phyloP scores from a whole-genome alignment of 1,140 invertebrate genomes.

The Scaptomyza graminum region DNA sequence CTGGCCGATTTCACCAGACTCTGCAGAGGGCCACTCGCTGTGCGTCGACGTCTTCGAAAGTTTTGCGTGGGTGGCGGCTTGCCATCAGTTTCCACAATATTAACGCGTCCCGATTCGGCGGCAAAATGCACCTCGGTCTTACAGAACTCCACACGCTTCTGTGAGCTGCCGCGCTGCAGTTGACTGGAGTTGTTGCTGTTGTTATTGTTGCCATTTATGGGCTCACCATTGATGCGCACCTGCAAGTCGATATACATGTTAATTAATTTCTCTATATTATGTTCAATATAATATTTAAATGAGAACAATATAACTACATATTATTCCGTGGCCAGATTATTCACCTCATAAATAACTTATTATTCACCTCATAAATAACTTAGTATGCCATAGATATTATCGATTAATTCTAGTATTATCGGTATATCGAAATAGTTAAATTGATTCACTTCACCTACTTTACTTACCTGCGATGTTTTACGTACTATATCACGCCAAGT shows the following conservation, averaged over 20 bases:
- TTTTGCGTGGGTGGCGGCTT: conserved; percentile 92
- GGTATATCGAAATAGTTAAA: no score
- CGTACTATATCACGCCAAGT: conserved; percentile 84
- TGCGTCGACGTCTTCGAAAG: conserved; percentile 88
- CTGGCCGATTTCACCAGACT: conserved; percentile 75
- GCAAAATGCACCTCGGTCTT: conserved; percentile 94
- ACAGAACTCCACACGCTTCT: conserved; percentile 92
- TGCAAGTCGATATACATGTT: conserved; percentile 13
- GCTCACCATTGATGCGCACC: conserved; percentile 67
- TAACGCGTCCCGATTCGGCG: conserved; percentile 91
- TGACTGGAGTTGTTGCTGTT: conserved; percentile 76
- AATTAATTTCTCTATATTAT: no score
- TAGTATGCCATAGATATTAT: no score
- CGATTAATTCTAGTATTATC: no score
- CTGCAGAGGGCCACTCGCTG: conserved; percentile 79
- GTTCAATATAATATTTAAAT: no score
- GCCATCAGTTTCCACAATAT: conserved; percentile 93
- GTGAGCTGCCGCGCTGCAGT: conserved; percentile 48
- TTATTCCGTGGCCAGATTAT: no score
- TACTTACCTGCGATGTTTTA: conserved; percentile 73
- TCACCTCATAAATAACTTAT: no score
- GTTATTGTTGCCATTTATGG: conserved; percentile 27
- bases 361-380: no score
- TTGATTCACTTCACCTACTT: not conserved
- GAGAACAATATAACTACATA: no score